Evolutionary conservation across 2,113 vertebrate genomes (phyloP).

Genomic region (Phrynosoma blainvillii): DNA sequence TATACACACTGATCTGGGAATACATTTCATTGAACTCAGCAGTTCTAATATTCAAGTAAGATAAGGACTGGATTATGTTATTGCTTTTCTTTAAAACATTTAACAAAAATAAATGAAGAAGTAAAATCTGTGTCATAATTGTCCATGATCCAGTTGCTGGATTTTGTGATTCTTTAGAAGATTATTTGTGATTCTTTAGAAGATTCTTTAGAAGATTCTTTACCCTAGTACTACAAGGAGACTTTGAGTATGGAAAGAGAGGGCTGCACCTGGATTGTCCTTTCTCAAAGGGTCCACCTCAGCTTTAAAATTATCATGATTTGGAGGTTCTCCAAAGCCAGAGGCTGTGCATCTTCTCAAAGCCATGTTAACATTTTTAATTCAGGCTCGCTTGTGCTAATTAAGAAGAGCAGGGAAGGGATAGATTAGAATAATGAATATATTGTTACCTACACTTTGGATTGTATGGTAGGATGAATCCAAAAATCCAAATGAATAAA

Average conservation of each 20-base stretch:
- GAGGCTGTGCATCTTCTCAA: neutral
- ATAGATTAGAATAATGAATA: neutral
- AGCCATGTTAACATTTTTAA: neutral
- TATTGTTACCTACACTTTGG: neutral
- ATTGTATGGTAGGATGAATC: neutral
- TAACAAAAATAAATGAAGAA: neutral
- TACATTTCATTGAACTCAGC: neutral
- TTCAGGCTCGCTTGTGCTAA: neutral
- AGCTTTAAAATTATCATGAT: neutral
- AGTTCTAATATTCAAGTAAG: neutral
- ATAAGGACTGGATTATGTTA: too few species aligned
- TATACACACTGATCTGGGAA: neutral
- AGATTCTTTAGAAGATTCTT: neutral
- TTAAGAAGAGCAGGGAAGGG: neutral
- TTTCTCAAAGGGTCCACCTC: neutral
- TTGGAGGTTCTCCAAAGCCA: neutral
- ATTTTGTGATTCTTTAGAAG: neutral
- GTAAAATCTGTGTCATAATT: neutral
- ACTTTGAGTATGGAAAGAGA: neutral
- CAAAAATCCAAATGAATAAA: neutral
- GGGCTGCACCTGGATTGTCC: neutral
- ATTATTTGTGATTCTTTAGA: neutral
- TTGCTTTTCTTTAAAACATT: neutral
- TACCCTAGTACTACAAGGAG: neutral
- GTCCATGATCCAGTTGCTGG: too few species aligned